A percentile compares a stretch with the other conserved stretches of the same genome.
phyloP scores from a whole-genome alignment of 2,113 vertebrate species.

The Dryoscopus gambensis region DNA sequence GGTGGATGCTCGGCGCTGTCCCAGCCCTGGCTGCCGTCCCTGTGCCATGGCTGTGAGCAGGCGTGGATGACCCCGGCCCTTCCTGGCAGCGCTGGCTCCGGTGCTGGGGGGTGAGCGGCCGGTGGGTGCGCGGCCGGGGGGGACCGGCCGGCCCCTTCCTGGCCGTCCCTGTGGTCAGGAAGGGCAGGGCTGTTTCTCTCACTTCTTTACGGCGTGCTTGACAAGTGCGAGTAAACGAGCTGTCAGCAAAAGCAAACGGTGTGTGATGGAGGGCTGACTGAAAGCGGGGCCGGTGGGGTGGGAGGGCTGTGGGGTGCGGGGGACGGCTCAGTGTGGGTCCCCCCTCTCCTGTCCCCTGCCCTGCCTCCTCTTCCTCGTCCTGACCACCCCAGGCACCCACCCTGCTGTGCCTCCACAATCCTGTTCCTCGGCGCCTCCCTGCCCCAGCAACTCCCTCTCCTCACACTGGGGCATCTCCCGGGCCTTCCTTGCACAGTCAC shows the following conservation, averaged over 20 bases:
- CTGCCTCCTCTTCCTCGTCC: background rate
- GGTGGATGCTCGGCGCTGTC: conserved; percentile 24
- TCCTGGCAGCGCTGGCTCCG: background rate
- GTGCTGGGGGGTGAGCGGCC: background rate
- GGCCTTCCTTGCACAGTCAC: background rate
- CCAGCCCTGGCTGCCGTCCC: background rate
- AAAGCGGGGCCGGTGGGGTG: background rate
- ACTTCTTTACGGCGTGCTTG: conserved; percentile 22
- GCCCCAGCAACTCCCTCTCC: background rate
- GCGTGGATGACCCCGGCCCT: background rate
- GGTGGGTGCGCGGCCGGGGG: background rate
- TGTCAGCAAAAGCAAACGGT: background rate
- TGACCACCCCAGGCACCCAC: background rate
- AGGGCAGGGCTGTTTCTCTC: conserved; percentile 39
- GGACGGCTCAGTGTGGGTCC: background rate
- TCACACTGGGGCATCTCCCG: rapidly evolving
- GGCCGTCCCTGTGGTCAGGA: background rate
- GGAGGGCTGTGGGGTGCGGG: background rate
- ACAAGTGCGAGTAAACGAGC: conserved; percentile 59
- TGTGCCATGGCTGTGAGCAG: background rate
- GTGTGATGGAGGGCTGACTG: conserved; percentile 16
- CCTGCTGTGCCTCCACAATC: background rate
- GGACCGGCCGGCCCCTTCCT: background rate
- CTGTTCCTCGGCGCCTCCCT: background rate
- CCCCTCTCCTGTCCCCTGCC: background rate